Conservation (phyloP, 1,140 invertebrate genomes). For the Drosophila kepulauana region DNA sequence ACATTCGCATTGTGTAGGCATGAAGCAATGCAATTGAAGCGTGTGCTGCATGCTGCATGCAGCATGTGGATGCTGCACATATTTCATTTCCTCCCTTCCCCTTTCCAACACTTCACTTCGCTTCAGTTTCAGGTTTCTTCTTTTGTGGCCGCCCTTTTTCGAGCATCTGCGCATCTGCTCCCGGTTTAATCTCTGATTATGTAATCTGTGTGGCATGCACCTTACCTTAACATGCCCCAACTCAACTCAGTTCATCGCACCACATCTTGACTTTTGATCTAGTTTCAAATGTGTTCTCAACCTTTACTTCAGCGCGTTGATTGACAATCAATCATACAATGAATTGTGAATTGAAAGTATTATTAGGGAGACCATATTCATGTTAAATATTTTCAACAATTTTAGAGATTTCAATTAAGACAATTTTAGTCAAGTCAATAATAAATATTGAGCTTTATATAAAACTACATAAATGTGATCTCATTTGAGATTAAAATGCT, state of each 20-base stretch:
- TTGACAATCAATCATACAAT: neutral
- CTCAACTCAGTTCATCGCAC: neutral
- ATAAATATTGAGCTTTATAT: too few relatives aligned
- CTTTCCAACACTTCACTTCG: neutral
- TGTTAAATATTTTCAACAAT: too few relatives aligned
- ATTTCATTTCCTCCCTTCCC: neutral
- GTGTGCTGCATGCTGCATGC: slow-evolving; percentile 25
- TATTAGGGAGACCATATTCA: too few relatives aligned
- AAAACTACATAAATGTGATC: neutral
- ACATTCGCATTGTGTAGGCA: slow-evolving; percentile 11
- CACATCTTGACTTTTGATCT: too few relatives aligned
- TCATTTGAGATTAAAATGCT: neutral
- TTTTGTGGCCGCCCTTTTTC: slow-evolving; percentile 29
- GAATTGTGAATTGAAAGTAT: too few relatives aligned
- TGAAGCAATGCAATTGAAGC: slow-evolving; percentile 42
- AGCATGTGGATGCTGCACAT: slow-evolving; percentile 40
- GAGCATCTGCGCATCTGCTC: slow-evolving; percentile 34
- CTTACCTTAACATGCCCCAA: neutral
- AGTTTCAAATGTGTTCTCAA: too few relatives aligned
- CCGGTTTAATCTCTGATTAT: slow-evolving; percentile 51
- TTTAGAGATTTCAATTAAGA: neutral
- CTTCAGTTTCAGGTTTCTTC: slow-evolving; percentile 41
- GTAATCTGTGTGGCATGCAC: slow-evolving; percentile 37
- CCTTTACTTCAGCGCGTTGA: neutral
- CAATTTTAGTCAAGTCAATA: too few relatives aligned